phyloP scores from a whole-genome alignment of 2,888 invertebrate species.

The Zygaena filipendulae region DNA sequence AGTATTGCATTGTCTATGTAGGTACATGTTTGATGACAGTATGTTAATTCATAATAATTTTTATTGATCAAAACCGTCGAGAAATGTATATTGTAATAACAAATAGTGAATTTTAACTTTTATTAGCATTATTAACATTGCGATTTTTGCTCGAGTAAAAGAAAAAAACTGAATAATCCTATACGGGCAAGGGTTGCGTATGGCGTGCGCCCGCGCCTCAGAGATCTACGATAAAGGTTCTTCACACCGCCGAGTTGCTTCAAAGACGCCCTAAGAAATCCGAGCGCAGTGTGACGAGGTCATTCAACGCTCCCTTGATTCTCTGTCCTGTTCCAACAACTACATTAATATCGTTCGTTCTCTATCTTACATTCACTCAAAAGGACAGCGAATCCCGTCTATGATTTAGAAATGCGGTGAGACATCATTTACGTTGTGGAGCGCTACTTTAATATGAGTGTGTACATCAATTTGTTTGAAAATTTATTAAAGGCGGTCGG shows the following conservation, averaged over 20 bases:
- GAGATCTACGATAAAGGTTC: slow-evolving; percentile 48
- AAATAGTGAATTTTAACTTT: too few relatives aligned
- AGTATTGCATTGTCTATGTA: too few relatives aligned
- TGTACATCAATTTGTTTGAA: slow-evolving; percentile 18
- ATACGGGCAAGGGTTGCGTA: slow-evolving; percentile 32
- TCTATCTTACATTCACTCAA: slow-evolving; percentile 33
- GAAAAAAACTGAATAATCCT: slow-evolving; percentile 18
- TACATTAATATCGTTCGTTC: too few relatives aligned
- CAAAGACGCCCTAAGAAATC: slow-evolving; percentile 33
- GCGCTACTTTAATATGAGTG: too few relatives aligned
- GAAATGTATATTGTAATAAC: slow-evolving; percentile 10
- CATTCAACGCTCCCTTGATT: slow-evolving; percentile 53
- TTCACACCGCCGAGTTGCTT: too few relatives aligned
- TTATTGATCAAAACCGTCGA: too few relatives aligned
- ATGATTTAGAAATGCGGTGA: slow-evolving; percentile 44
- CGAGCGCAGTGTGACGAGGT: slow-evolving; percentile 36
- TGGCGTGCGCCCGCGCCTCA: slow-evolving; percentile 41
- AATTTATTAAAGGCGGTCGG: slow-evolving; percentile 11
- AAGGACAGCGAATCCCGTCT: slow-evolving; percentile 32
- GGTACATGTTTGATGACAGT: too few relatives aligned
- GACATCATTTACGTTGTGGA: slow-evolving; percentile 33
- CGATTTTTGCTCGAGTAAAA: slow-evolving; percentile 10
- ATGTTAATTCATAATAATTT: too few relatives aligned
- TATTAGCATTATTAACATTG: too few relatives aligned
- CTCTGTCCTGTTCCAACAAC: too few relatives aligned